Base-by-base conservation (phyloP, 2,888 invertebrate species). In the Tetragnatha montana region DNA sequence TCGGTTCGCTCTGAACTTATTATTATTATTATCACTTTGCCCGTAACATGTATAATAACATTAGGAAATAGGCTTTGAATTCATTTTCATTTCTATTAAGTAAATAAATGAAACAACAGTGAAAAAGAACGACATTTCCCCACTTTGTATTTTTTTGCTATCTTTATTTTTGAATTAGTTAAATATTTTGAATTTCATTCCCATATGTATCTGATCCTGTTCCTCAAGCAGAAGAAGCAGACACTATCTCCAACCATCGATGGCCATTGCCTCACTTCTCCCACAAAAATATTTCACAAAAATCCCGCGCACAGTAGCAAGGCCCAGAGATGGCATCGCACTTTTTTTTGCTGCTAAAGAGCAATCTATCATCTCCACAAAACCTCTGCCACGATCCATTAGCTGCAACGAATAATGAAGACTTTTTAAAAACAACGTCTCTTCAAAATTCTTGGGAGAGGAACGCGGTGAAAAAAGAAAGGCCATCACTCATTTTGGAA, bases 401-500 rank as follows among this genome's bases (percentile, higher is more conserved):
- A 60, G 60, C 6, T 60, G 60, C 60, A 60, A 17, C 60, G 60
- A 12, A 60, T 60, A 60, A 60, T 60, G 60, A 60, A 60, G 14
- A 60, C 60, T 17, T 17, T 17, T 60, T 60, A 17, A 17, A 60
- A 60, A 17, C 60, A 17, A 60, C 60, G 10, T 60, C 60, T 60
- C 60, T 12, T 17, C 60, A 60, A 60, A 60, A 60, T 17, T 17
- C 12, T 60, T 60, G 60, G 7, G 17, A 60, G 4, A 60, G 14
- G 14, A 60, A 60, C 60, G 60, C 6, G 60, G 17, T 8, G 4
- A 60, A 60, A 60, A 60, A 60, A 12, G 12, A 10, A 10, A 12
- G 10, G 78, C 21, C 78, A 78, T 81, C 69, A 71, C 49, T 81
- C 81, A 81, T 81, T 35, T 81, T 19, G 12, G 49, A 47, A 70